Percentiles rank a stretch among this genome's conserved stretches.
These are phyloP conservation scores for Phasia obesa DNA, from an alignment of 2,888 invertebrate species.

Conservation along the genomic window DNA sequence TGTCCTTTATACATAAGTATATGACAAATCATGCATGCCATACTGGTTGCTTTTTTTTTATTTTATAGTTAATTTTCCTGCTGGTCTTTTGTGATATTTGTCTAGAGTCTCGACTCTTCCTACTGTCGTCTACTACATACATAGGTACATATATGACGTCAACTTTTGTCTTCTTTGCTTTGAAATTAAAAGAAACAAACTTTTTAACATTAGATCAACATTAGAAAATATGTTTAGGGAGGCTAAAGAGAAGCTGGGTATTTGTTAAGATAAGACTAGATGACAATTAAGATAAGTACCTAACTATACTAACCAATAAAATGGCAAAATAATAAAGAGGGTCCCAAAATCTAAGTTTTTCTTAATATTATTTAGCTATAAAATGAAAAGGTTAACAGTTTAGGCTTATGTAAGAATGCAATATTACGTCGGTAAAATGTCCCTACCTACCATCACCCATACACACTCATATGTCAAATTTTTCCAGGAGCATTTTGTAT, in stretches of 20 bases:
- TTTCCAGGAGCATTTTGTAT: too few relatives aligned
- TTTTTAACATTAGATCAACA: constrained; percentile 23
- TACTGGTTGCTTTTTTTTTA: constrained; percentile 1
- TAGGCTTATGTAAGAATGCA: too few relatives aligned
- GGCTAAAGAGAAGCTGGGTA: too few relatives aligned
- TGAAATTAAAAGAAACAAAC: constrained; percentile 7
- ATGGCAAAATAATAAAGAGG: constrained; percentile 23
- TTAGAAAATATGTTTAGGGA: not conserved
- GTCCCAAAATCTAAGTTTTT: too few relatives aligned
- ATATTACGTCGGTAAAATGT: too few relatives aligned
- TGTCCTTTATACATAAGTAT: constrained; percentile 5
- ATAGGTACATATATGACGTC: constrained; percentile 59
- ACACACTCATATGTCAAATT: too few relatives aligned
- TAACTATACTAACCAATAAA: not conserved
- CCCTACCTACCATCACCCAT: too few relatives aligned
- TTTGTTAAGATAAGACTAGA: constrained; percentile 60
- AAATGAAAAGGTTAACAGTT: too few relatives aligned
- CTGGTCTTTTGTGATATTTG: constrained; percentile 34
- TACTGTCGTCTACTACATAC: not conserved
- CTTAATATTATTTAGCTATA: not conserved
- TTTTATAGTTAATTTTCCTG: constrained; percentile 10
- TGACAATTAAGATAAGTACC: constrained; percentile 57
- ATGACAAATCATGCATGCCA: constrained; percentile 63
- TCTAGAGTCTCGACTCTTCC: constrained; percentile 25
- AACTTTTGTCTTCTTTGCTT: constrained; percentile 29